Conservation (phyloP, 2,888 invertebrate species). For the Hypomecis punctinalis region DNA sequence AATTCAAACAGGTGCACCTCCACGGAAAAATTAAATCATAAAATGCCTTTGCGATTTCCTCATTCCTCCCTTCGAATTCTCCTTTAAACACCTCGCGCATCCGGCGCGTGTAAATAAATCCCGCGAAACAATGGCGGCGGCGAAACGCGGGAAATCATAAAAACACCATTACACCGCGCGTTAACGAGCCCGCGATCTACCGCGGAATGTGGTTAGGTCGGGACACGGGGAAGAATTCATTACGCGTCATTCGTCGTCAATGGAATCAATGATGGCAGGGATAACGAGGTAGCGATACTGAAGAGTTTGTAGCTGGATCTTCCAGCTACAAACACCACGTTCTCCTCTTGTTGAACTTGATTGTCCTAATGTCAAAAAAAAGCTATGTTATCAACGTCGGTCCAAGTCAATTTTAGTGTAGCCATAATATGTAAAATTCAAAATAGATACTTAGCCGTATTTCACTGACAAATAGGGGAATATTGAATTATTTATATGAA, state of each 20-base stretch:
- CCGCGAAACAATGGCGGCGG: conserved; percentile 62
- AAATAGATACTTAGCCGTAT: too few relatives aligned
- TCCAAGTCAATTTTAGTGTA: too few relatives aligned
- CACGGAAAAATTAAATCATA: conserved; percentile 44
- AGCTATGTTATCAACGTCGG: too few relatives aligned
- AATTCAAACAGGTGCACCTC: conserved; percentile 25
- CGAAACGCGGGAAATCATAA: conserved; percentile 60
- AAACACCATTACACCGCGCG: conserved; percentile 65
- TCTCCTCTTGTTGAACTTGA: too few relatives aligned
- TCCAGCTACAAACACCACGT: too few relatives aligned
- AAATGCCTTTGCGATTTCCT: conserved; percentile 42
- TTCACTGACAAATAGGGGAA: too few relatives aligned
- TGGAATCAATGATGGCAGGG: too few relatives aligned
- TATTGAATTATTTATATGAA: too few relatives aligned
- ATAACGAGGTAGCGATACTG: too few relatives aligned
- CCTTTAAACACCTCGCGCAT: conserved; percentile 62
- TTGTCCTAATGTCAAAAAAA: too few relatives aligned
- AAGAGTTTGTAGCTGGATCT: too few relatives aligned
- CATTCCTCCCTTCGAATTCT: conserved; percentile 40
- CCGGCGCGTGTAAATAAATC: conserved; percentile 61
- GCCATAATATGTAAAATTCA: too few relatives aligned
- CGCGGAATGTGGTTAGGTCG: conserved; percentile 34
- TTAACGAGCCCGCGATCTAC: conserved; percentile 55
- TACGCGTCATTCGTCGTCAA: background rate
- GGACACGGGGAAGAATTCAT: conserved; percentile 11